Evolutionary conservation across 2,888 invertebrate species (phyloP).

Genomic region (Drosophila aldrichi): DNA sequence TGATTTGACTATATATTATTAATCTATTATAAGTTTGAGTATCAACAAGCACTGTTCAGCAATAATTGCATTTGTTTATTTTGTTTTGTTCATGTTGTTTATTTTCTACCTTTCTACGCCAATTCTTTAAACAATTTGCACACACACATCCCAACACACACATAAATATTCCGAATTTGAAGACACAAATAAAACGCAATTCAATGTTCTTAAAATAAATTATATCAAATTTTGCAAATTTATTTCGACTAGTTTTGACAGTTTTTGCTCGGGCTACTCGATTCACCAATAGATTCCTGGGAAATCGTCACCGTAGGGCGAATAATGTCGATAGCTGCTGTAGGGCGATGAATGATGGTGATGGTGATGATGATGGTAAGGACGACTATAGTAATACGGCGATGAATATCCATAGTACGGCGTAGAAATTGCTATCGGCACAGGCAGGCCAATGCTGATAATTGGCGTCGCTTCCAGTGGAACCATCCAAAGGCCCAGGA

Average conservation of each 20-base stretch:
- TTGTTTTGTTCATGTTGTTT: background rate
- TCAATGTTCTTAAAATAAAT: slow-evolving; percentile 26
- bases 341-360: slow-evolving; percentile 43
- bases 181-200: slow-evolving; percentile 32
- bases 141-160: background rate
- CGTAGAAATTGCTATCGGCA: slow-evolving; percentile 37
- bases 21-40: background rate
- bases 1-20: background rate
- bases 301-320: slow-evolving; percentile 5
- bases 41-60: background rate
- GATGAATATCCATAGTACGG: slow-evolving; percentile 35
- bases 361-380: slow-evolving; percentile 34
- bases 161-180: background rate
- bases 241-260: slow-evolving; percentile 42
- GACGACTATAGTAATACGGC: slow-evolving; percentile 16
- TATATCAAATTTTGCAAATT: slow-evolving; percentile 9
- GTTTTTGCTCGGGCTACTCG: background rate
- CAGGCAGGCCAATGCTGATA: slow-evolving; percentile 31
- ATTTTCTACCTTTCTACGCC: background rate
- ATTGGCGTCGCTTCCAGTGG: slow-evolving; percentile 33
- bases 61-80: background rate
- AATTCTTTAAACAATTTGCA: background rate
- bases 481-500: slow-evolving; percentile 24
- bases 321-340: slow-evolving; percentile 26
- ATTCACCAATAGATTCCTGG: slow-evolving; percentile 30